These are phyloP conservation scores for Jordanella pulchra DNA, from an alignment of 2,797 vertebrate genomes.

Conservation along the genomic window DNA sequence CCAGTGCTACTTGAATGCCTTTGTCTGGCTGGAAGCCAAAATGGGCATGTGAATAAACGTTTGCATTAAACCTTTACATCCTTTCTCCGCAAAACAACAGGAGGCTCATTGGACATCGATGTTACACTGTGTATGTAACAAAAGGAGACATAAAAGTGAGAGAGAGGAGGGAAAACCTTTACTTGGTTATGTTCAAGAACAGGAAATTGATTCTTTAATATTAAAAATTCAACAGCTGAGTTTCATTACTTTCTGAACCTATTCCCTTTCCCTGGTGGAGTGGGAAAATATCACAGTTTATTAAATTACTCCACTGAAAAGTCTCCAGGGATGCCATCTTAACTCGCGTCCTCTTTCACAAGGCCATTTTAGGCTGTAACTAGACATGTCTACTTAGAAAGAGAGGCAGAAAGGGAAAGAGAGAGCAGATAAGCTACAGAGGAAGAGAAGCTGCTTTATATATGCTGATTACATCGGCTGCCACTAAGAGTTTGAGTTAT, in stretches of 20 bases:
- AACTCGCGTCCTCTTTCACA: conserved; percentile 71
- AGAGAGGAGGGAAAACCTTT: conserved; percentile 28
- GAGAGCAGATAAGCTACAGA: conserved; percentile 33
- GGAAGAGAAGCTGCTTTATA: conserved; percentile 44
- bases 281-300: conserved; percentile 77
- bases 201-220: conserved; percentile 79
- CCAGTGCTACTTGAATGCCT: conserved; percentile 26
- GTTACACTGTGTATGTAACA: conserved; percentile 35
- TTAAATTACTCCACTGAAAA: conserved; percentile 81
- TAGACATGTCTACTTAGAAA: conserved; percentile 72
- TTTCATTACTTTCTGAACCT: conserved; percentile 78
- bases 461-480: conserved; percentile 57
- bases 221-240: conserved; percentile 78
- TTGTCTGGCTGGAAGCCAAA: conserved; percentile 16
- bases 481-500: conserved; percentile 54
- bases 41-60: conserved; percentile 47
- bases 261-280: conserved; percentile 70
- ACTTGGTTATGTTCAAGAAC: conserved; percentile 68
- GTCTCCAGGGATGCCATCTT: conserved; percentile 76
- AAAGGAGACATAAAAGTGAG: conserved; percentile 53
- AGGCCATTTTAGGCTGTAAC: conserved; percentile 76
- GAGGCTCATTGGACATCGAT: conserved; percentile 40
- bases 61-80: conserved; percentile 46
- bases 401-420: conserved; percentile 39
- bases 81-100: conserved; percentile 10